Evolutionary conservation across 2,113 vertebrate species (phyloP).

Genomic region (Poecilia latipinna): DNA sequence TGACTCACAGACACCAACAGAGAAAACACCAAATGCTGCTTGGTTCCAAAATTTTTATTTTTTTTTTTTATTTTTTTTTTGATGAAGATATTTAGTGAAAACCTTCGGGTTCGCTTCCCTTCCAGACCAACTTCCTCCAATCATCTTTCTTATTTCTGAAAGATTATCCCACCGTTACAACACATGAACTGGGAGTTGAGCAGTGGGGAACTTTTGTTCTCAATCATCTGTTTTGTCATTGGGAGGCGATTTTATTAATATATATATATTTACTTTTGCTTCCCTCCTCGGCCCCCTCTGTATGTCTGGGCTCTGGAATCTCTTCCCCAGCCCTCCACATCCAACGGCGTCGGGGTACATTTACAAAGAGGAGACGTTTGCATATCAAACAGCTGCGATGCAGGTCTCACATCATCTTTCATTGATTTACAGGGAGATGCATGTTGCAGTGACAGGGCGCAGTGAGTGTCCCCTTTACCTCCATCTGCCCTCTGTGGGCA

Average conservation of each 20-base stretch:
- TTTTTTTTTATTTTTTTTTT: constrained; percentile 1
- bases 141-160: constrained; percentile 26
- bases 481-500: constrained; percentile 76
- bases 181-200: constrained; percentile 3
- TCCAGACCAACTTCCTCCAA: constrained; percentile 46
- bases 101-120: constrained; percentile 50
- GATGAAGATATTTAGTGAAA: constrained; percentile 49
- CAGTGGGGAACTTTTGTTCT: constrained; percentile 15
- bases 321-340: constrained; percentile 35
- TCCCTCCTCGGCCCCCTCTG: constrained; percentile 1
- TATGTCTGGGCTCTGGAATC: constrained; percentile 53
- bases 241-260: background rate
- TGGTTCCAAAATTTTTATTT: background rate
- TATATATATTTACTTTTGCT: constrained; percentile 2
- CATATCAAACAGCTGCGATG: constrained; percentile 75
- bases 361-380: constrained; percentile 76
- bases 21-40: constrained; percentile 44
- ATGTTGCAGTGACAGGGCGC: constrained; percentile 67
- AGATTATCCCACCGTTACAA: constrained; percentile 45
- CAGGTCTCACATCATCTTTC: constrained; percentile 69
- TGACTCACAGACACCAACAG: constrained; percentile 38
- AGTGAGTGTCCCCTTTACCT: constrained; percentile 76
- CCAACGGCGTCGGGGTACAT: constrained; percentile 49
- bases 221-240: constrained; percentile 27
- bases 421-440: constrained; percentile 74